Base-by-base conservation (phyloP, 1,140 invertebrate genomes). In the Drosophila subpulchrella region DNA sequence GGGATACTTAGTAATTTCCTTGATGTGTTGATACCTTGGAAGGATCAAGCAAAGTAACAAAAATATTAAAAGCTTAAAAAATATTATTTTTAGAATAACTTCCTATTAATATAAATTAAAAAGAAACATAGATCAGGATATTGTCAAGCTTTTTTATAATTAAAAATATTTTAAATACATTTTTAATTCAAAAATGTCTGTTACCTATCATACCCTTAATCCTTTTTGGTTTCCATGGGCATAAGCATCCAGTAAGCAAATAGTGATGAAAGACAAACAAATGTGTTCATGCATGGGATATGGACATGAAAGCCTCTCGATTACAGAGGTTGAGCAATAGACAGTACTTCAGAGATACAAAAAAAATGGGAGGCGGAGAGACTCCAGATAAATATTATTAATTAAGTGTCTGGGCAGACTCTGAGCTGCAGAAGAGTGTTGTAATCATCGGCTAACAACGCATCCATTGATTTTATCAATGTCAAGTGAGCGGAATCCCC, bases 191-290 rank as follows among this genome's bases (percentile, higher is more conserved):
- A 8, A n/a, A 42, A 1, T 8, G 20, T 20, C 8, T 20, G 1
- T 15, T 34, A 20, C 8, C n/a, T n/a, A 56, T 41, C 11, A 71
- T 70, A 41, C 42, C 51, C 65, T 6, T 57, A 39, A 39, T 68
- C 41, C 15, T 13, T 7, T 12, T 13, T 12, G n/a, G 11, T 32
- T 24, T 5, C 8, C 24, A 48, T 50, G 44, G 3, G 65, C 6
- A 63, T 32, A n/a, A 42, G 1, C 41, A 56, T 56, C 58, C 78
- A 75, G 44, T 62, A 13, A 59, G 66, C 75, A 83, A 88, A 88
- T 88, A 79, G 78, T 61, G 66, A 89, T 78, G 77, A 78, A 89
- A 89, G 70, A 44, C 78, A 89, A 89, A 89, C 84, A 88, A 89
- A 79, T 77, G 47, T 68, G 61, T 46, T 73, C 17, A 44, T 59